Evolutionary conservation across 53 echinoderm and acorn worm genomes (phyloP).

Genomic region (Hippasteria phrygiana): DNA sequence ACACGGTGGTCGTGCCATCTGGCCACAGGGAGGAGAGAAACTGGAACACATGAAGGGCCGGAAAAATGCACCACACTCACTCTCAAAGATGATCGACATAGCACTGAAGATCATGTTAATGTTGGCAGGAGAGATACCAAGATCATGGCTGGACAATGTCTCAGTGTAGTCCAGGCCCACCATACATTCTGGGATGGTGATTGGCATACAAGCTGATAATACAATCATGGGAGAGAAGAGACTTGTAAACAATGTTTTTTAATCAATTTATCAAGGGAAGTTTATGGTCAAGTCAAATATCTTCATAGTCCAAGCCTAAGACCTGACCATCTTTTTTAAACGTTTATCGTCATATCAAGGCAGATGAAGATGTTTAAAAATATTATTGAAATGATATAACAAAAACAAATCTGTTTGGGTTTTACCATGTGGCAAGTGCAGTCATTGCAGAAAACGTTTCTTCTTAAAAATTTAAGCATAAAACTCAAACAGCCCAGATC

Average conservation of each 20-base stretch:
- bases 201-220: conserved; percentile 18
- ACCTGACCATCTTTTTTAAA: no score
- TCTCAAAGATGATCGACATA: conserved; percentile 27
- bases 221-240: background rate
- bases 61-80: conserved; percentile 17
- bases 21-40: conserved; percentile 9
- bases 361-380: no score
- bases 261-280: no score
- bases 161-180: conserved; percentile 22
- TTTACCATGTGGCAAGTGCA: no score
- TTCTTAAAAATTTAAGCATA: no score
- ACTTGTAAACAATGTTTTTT: background rate
- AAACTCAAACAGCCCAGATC: no score
- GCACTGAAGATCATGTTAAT: background rate
- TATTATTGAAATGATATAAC: no score
- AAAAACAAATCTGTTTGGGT: no score
- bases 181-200: conserved; percentile 14
- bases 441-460: no score
- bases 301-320: no score
- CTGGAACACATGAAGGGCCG: conserved; percentile 41
- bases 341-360: no score
- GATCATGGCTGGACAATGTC: background rate
- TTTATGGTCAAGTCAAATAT: no score
- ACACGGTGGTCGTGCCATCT: background rate
- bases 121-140: background rate